Base-by-base conservation (phyloP, 2,113 vertebrate genomes). In the Nyctibius bracteatus region DNA sequence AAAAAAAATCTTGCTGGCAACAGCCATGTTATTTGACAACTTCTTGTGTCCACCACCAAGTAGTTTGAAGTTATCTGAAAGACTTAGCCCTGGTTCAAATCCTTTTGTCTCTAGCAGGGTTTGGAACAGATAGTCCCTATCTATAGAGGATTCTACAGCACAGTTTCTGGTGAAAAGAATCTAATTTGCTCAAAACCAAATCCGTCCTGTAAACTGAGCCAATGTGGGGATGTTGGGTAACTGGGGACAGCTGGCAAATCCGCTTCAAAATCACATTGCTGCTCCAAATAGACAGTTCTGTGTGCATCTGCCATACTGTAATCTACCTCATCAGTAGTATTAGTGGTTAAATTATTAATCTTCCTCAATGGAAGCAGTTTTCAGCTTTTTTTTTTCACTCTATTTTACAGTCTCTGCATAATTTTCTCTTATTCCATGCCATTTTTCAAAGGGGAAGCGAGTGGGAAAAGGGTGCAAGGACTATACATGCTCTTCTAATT, bases 331-430 rank as follows among this genome's bases (percentile, higher is more conserved):
- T 6, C 14, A 31, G 9, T 13, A 19, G 8, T n/a, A 39, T 52
- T 46, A 58, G 6, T 23, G 15, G 14, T 21, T 52, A 72, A 71
- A 78, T 52, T 88, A 21, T 41, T 41, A 1, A 33, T 43, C 30
- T 59, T 43, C 20, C 37, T 72, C 11, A 47, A 47, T 0, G 6
- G n/a, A 88, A 83, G 6, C 3, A 1, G 35, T 31, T 71, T 70
- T 63, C 12, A 21, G 46, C 46, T 49, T 3, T 2, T 2, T 2
- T 2, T 62, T 9, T 23, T 3, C 5, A 14, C 8, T 51, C 14
- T 65, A 5, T 63, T 65, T 71, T 54, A 28, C 3, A 58, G 20
- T 63, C 6, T 65, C 10, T 41, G 44, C 52, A 54, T 65, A 0
- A 39, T 72, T 75, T 81, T 5, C 71, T 66, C 6, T 52, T 39